Evolutionary conservation across 2,113 vertebrate genomes (phyloP).

Genomic region (Lepus americanus): DNA sequence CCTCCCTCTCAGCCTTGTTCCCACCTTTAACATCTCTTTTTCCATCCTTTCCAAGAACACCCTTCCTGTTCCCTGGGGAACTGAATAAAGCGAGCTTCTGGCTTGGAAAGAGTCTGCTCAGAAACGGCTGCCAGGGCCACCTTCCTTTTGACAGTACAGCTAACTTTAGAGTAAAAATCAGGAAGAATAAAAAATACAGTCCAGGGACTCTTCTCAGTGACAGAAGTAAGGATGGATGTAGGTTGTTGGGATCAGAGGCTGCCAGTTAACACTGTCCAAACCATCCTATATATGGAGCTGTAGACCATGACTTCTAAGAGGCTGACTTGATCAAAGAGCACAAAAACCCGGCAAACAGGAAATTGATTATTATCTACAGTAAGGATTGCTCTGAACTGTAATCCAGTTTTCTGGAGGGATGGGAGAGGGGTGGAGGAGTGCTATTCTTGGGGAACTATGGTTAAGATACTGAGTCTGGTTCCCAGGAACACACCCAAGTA

Average conservation of each 20-base stretch:
- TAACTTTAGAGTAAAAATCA: not conserved
- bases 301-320: not conserved
- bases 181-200: constrained; percentile 15
- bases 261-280: not conserved
- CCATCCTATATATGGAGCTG: not conserved
- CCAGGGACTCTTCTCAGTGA: not conserved
- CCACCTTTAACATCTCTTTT: not conserved
- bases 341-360: not conserved
- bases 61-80: not conserved
- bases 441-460: not conserved
- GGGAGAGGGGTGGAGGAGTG: not conserved
- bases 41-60: not conserved
- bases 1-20: not conserved
- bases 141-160: not conserved
- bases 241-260: not conserved
- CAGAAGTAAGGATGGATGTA: not conserved
- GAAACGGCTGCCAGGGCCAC: not conserved
- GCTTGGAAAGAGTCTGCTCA: not conserved
- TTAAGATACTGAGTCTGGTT: constrained; percentile 9
- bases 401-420: not conserved
- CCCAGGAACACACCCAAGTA: not conserved
- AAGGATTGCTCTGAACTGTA: not conserved
- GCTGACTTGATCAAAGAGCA: not conserved
- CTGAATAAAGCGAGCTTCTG: not conserved
- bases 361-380: not conserved